These are phyloP conservation scores for Haplotaxodon microlepis DNA, from an alignment of 2,113 vertebrate genomes.

Conservation along the genomic window DNA sequence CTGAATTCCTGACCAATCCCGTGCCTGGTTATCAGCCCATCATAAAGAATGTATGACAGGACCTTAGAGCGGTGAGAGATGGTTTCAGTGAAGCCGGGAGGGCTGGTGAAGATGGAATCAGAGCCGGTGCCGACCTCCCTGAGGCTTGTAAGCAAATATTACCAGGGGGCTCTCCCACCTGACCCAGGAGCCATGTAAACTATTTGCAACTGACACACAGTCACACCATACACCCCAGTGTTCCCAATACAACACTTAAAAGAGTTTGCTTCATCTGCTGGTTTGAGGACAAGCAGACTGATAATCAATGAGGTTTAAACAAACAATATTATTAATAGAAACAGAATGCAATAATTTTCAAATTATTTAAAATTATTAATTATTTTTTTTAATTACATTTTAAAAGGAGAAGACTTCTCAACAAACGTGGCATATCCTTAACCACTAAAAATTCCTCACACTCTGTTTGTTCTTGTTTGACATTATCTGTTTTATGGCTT, in stretches of 20 bases:
- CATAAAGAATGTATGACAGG: conserved; percentile 67
- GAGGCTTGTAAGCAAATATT: neutral
- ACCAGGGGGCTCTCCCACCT: neutral
- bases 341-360: neutral
- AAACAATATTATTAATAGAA: neutral
- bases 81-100: conserved; percentile 19
- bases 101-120: conserved; percentile 31
- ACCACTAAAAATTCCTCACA: neutral
- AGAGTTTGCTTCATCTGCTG: neutral
- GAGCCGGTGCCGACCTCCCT: neutral
- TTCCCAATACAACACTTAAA: neutral
- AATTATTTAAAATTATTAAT: neutral
- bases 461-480: neutral
- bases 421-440: neutral
- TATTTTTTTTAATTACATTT: rapidly evolving
- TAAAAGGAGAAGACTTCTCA: neutral
- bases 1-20: conserved; percentile 46
- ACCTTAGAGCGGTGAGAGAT: conserved; percentile 41
- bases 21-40: conserved; percentile 24
- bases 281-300: neutral
- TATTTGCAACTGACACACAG: neutral
- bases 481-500: neutral
- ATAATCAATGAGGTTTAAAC: neutral
- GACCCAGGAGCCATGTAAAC: neutral
- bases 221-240: neutral